Evolutionary conservation across 2,888 invertebrate genomes (phyloP).

Genomic region (Atrina japonica): DNA sequence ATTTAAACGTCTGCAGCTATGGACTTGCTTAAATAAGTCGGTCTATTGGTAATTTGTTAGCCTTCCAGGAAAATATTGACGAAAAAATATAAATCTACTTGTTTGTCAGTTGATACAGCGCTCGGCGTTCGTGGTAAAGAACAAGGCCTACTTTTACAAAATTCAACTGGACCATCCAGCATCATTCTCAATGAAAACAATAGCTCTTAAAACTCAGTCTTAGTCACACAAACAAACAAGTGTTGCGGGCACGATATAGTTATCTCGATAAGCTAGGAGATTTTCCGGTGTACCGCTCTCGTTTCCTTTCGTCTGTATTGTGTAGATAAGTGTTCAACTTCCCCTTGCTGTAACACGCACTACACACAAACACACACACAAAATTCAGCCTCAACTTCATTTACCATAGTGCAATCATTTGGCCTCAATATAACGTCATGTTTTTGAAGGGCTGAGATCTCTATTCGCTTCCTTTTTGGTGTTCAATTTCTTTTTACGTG

Average conservation of each 20-base stretch:
- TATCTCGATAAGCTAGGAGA: constrained; percentile 20
- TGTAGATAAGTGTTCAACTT: constrained; percentile 39
- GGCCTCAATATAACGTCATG: not conserved
- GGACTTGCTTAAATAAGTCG: too few species aligned
- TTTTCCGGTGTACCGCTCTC: constrained; percentile 41
- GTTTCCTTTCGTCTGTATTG: constrained; percentile 42
- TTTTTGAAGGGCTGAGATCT: constrained; percentile 17
- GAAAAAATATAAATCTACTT: too few species aligned
- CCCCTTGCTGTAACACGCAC: constrained; percentile 16
- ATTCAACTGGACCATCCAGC: too few species aligned
- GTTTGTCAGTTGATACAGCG: too few species aligned
- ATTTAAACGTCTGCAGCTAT: too few species aligned
- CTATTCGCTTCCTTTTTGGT: constrained; percentile 19
- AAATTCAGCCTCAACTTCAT: constrained; percentile 20
- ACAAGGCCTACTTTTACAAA: too few species aligned
- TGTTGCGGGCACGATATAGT: constrained; percentile 13
- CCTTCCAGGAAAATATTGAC: too few species aligned
- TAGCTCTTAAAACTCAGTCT: not conserved
- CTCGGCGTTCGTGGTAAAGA: too few species aligned
- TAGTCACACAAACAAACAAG: constrained; percentile 26
- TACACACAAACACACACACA: constrained; percentile 14
- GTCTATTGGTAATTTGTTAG: too few species aligned
- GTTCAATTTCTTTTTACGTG: constrained; percentile 21
- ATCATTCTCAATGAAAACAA: too few species aligned
- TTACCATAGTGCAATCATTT: not conserved